These are phyloP conservation scores for Diplosoma virens DNA, from an alignment of 23 tunicate species.

Conservation along the genomic window DNA sequence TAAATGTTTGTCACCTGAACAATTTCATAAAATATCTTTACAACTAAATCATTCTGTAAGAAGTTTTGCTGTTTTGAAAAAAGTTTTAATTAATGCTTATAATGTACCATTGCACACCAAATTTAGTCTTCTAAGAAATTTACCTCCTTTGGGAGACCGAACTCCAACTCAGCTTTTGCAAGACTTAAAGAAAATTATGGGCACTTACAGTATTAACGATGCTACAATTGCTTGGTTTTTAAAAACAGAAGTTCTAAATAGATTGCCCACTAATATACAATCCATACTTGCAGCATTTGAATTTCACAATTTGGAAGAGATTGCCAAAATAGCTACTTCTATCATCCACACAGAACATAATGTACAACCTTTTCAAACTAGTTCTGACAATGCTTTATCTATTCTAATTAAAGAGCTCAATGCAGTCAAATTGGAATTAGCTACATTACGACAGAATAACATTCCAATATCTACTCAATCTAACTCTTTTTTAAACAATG, in stretches of 20 bases:
- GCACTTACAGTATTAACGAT: not conserved
- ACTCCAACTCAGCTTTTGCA: not conserved
- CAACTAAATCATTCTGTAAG: not conserved
- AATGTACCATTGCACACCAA: not conserved
- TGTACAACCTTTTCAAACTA: not conserved
- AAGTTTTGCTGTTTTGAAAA: not conserved
- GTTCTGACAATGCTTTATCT: not conserved
- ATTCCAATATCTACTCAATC: not conserved
- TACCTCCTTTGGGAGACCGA: slow-evolving; percentile 9
- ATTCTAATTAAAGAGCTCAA: not conserved
- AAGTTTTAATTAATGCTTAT: not conserved
- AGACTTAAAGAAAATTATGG: not conserved
- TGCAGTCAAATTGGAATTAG: not conserved
- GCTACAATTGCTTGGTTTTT: not conserved
- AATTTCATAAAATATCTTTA: not conserved
- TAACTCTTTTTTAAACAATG: not conserved
- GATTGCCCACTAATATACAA: not conserved
- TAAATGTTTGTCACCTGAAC: not conserved
- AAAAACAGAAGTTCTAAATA: not conserved
- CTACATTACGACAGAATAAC: not conserved
- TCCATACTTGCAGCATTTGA: not conserved
- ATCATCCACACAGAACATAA: not conserved
- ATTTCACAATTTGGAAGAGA: not conserved
- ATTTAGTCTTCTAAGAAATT: not conserved
- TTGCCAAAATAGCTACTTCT: slow-evolving; percentile 2